Evolutionary conservation across 1,140 invertebrate genomes (phyloP), one percentile per base, ranked within the genome.

Genomic region (Zophobas atratus): DNA sequence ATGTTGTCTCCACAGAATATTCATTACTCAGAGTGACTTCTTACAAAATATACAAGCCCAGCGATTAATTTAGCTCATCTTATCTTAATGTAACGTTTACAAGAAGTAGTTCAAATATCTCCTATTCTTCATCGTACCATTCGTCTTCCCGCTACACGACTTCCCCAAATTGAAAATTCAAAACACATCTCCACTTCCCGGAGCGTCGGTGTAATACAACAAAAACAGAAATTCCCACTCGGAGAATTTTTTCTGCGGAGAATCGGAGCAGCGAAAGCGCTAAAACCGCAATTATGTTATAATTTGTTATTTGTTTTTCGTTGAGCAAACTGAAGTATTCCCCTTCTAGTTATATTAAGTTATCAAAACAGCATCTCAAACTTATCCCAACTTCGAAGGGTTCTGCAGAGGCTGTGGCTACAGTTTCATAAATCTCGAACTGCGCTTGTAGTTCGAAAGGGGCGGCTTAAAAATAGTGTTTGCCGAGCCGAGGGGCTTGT

Each of bases 291-390:
- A 38, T 60, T 60, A 60, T 38, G 56, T 39, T 63, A 6, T 63
- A 63, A 63, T 63, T 63, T 63, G 20, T 63, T 63, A 63, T 63
- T 63, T 63, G 57, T 63, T 63, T 63, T 63, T 36, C 57, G 39
- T 41, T 6, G 38, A 38, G 35, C 38, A n/a, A 32, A 6, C 35
- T 8, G 6, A 8, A 8, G 1, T 34, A 6, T 6, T 38, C 38
- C 34, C 57, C 35, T 36, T 63, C 35, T 32, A 63, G 35, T 63
- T 39, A 39, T 63, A 51, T 51, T 51, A 51, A 51, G 49, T 51
- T 51, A 60, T 36, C 56, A 60, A 60, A 60, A 60, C 56, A 60
- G 56, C 33, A 60, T 51, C 49, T n/a, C 49, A 20, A 51, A 51
- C 6, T 51, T 51, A 51, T 51, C 49, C 20, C 3, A 51, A 51